Conservation (phyloP, 2,888 invertebrate species). For the Hyposoter didymator region DNA sequence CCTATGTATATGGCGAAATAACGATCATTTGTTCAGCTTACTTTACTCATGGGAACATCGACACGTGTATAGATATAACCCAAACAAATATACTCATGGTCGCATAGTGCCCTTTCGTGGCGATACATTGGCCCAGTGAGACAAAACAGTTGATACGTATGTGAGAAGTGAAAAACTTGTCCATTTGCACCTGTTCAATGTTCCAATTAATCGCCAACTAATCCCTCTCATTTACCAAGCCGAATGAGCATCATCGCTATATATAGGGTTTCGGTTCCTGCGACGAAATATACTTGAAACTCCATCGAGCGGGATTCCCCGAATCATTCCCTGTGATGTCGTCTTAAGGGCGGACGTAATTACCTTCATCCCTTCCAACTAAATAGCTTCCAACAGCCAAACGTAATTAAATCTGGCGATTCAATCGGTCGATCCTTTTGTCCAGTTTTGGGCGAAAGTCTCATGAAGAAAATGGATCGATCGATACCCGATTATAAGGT, state of each 20-base stretch:
- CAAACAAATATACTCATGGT: conserved; percentile 1
- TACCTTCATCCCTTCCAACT: background rate
- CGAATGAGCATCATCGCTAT: background rate
- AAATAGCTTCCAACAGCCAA: background rate
- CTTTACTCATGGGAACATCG: conserved; percentile 29
- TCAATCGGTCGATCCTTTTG: background rate
- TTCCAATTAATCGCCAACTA: conserved; percentile 23
- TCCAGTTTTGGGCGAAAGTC: background rate
- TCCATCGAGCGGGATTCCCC: background rate
- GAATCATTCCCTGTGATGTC: background rate
- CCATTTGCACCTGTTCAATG: conserved; percentile 23
- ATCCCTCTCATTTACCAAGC: background rate
- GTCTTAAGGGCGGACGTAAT: background rate
- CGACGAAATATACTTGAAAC: background rate
- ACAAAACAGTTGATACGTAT: background rate
- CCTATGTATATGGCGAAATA: conserved; percentile 19
- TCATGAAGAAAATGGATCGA: background rate
- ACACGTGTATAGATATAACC: background rate
- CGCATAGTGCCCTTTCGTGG: background rate
- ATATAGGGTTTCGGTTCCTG: background rate
- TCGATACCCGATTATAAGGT: background rate
- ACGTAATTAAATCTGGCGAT: background rate
- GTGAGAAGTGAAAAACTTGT: conserved; percentile 29
- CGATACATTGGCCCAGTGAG: background rate
- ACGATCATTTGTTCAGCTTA: conserved; percentile 30